Percentiles rank a stretch among this genome's conserved stretches.
Conservation (phyloP, 2,888 invertebrate species). For the Melolontha melolontha region DNA sequence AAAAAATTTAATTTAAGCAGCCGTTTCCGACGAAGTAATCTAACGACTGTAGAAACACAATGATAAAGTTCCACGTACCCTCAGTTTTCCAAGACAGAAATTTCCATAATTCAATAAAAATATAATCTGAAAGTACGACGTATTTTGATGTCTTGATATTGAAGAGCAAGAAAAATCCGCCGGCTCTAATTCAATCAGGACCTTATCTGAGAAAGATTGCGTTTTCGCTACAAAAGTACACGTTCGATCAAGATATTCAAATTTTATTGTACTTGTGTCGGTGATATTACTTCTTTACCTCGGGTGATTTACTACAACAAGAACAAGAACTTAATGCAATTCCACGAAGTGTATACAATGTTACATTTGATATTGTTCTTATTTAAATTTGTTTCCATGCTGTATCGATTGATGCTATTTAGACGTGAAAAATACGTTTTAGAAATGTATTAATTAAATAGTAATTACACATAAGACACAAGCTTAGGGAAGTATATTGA, state of each 20-base stretch:
- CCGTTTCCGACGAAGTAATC: not conserved
- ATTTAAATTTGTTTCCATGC: no score
- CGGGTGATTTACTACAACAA: constrained; percentile 6
- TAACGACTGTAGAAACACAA: not conserved
- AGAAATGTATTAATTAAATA: no score
- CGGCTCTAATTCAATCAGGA: constrained; percentile 49
- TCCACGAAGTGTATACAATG: not conserved
- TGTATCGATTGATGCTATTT: no score
- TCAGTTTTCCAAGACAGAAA: constrained; percentile 40
- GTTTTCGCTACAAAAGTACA: constrained; percentile 46
- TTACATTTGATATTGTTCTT: no score
- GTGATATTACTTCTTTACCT: constrained; percentile 5
- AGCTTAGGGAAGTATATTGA: no score
- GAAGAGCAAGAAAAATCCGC: constrained; percentile 36
- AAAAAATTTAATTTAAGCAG: no score
- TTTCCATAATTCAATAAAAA: constrained; percentile 53
- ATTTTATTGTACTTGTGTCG: constrained; percentile 39
- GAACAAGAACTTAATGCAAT: no score
- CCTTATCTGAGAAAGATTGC: constrained; percentile 49
- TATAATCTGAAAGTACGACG: constrained; percentile 51
- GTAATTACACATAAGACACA: no score
- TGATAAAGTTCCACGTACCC: not conserved
- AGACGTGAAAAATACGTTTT: no score
- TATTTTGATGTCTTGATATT: constrained; percentile 47
- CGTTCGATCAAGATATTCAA: constrained; percentile 51